Conservation (phyloP, 2,888 invertebrate species). For the Oligia strigilis region DNA sequence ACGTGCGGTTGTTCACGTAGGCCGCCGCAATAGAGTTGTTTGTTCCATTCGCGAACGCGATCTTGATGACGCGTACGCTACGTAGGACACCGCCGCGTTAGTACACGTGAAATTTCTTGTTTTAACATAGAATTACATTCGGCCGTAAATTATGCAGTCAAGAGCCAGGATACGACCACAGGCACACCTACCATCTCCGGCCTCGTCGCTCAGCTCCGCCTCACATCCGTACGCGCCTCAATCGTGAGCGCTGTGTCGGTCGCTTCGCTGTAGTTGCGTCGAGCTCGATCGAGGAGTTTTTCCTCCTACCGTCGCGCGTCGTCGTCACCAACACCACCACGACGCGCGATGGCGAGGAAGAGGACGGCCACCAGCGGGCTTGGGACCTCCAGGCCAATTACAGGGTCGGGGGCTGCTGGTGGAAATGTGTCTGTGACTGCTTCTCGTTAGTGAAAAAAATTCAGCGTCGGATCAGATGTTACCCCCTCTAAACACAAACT, state of each 20-base stretch:
- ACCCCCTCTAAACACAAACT: too few species aligned
- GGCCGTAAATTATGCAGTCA: neutral
- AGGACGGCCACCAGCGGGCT: neutral
- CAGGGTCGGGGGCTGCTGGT: neutral
- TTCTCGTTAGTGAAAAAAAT: too few species aligned
- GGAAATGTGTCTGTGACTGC: neutral
- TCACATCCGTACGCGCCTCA: neutral
- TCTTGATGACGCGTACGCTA: too few species aligned
- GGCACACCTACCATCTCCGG: neutral
- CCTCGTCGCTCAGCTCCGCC: neutral
- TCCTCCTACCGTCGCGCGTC: neutral
- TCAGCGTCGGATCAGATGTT: too few species aligned
- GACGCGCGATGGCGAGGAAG: too few species aligned
- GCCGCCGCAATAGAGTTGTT: too few species aligned
- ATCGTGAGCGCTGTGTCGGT: neutral
- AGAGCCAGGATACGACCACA: too few species aligned
- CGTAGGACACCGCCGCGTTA: too few species aligned
- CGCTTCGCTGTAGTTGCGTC: neutral
- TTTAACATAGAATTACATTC: too few species aligned
- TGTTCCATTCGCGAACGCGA: too few species aligned
- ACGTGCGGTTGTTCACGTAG: too few species aligned
- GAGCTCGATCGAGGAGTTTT: neutral
- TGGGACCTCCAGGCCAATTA: neutral
- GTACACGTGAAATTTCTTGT: too few species aligned
- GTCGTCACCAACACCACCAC: neutral